Evolutionary conservation across 2,797 vertebrate species (phyloP).

Genomic region (Vultur gryphus): DNA sequence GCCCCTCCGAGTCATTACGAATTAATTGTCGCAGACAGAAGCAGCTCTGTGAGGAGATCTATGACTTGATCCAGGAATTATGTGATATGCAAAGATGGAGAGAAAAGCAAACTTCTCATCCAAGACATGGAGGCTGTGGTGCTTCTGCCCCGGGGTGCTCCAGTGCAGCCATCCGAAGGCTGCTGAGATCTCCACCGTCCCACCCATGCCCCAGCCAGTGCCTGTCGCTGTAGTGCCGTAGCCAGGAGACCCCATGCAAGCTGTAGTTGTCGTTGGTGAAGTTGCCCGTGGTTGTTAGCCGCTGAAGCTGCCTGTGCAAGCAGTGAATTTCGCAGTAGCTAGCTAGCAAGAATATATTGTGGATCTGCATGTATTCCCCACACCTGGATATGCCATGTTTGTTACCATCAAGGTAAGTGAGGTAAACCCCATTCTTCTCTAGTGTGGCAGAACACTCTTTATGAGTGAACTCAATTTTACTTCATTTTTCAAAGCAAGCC

Average conservation of each 20-base stretch:
- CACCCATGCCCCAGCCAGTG: accelerated
- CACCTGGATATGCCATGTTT: background rate
- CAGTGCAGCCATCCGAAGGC: background rate
- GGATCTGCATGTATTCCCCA: background rate
- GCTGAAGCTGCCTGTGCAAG: background rate
- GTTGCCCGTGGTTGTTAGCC: background rate
- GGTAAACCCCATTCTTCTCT: background rate
- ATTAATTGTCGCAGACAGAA: background rate
- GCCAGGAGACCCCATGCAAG: background rate
- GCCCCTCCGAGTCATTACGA: background rate
- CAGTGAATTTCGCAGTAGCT: background rate
- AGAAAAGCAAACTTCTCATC: background rate
- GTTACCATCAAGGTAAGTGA: background rate
- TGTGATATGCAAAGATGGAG: background rate
- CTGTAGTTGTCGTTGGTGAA: background rate
- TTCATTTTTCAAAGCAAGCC: background rate
- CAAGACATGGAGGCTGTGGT: background rate
- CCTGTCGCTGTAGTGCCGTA: accelerated
- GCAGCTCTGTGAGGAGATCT: background rate
- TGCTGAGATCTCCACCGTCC: background rate
- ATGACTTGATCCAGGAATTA: background rate
- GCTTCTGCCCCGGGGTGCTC: background rate
- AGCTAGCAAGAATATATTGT: background rate
- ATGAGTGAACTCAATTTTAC: background rate
- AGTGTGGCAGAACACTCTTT: background rate